Conservation (phyloP, 2,797 vertebrate species). For the Sarcophilus harrisii region DNA sequence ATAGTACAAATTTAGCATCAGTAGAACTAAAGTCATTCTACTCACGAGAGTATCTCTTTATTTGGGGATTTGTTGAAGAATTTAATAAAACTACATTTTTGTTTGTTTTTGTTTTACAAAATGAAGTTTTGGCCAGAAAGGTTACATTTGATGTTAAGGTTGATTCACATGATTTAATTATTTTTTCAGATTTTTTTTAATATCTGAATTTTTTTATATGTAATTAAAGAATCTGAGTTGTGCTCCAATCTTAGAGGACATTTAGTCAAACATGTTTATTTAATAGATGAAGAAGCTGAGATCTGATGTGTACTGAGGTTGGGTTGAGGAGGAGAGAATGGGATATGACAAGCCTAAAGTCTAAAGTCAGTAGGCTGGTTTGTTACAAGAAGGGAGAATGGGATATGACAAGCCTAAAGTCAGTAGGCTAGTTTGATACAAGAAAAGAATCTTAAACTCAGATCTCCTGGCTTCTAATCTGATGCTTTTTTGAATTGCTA, state of each 20-base stretch:
- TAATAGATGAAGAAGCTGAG: neutral
- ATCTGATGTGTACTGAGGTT: neutral
- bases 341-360: neutral
- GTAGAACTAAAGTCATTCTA: neutral
- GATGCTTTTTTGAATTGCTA: neutral
- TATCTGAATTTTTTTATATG: neutral
- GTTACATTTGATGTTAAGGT: neutral
- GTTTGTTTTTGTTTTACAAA: neutral
- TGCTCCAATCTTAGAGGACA: neutral
- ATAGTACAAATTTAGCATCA: slow-evolving; percentile 23
- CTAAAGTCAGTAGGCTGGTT: neutral
- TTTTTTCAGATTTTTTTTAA: neutral
- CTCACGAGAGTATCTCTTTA: neutral
- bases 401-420: neutral
- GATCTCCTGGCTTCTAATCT: neutral
- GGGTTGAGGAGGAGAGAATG: neutral
- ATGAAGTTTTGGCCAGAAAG: neutral
- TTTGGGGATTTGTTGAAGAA: neutral
- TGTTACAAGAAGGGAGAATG: neutral
- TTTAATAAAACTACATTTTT: neutral
- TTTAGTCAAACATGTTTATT: neutral
- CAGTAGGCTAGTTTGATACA: neutral
- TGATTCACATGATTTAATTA: neutral
- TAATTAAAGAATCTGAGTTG: neutral
- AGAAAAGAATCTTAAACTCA: neutral